These are phyloP conservation scores for Magallana ariakensis DNA, from an alignment of 1,140 invertebrate genomes.

Conservation along the genomic window DNA sequence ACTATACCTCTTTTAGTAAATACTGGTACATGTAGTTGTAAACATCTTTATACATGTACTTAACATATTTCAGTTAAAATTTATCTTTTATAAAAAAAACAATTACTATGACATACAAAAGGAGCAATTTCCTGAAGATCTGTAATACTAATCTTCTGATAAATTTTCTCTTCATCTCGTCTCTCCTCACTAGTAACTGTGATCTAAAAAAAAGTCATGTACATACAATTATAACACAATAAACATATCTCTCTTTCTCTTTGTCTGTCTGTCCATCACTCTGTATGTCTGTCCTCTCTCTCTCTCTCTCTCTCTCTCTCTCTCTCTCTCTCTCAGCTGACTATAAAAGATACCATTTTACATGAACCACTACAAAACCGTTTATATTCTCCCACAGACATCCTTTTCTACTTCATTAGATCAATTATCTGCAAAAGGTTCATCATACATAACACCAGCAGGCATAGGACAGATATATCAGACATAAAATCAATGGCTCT, in stretches of 20 bases:
- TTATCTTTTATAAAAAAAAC: too few relatives aligned
- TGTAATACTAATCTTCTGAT: constrained; percentile 92
- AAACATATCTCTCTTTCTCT: not conserved
- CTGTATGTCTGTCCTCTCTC: not conserved
- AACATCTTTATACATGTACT: too few relatives aligned
- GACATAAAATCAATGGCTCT: constrained; percentile 51
- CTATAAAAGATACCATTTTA: too few relatives aligned
- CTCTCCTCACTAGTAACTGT: constrained; percentile 90
- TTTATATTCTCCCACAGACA: not conserved
- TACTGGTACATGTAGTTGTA: too few relatives aligned
- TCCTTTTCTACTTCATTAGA: not conserved
- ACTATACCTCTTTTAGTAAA: too few relatives aligned
- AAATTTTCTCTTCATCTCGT: constrained; percentile 92
- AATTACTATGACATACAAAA: constrained; percentile 67
- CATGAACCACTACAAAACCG: too few relatives aligned
- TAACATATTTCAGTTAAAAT: too few relatives aligned
- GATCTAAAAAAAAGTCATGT: constrained; percentile 67
- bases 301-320: too few relatives aligned
- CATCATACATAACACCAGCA: not conserved
- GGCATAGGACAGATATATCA: not conserved
- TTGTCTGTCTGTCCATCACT: not conserved
- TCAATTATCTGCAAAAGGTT: not conserved
- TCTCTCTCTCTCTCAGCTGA: too few relatives aligned
- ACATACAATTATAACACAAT: not conserved
- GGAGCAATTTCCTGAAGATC: constrained; percentile 87